These are phyloP conservation scores for Enteromius mattozi DNA, from an alignment of 2,797 vertebrate genomes.

Conservation along the genomic window DNA sequence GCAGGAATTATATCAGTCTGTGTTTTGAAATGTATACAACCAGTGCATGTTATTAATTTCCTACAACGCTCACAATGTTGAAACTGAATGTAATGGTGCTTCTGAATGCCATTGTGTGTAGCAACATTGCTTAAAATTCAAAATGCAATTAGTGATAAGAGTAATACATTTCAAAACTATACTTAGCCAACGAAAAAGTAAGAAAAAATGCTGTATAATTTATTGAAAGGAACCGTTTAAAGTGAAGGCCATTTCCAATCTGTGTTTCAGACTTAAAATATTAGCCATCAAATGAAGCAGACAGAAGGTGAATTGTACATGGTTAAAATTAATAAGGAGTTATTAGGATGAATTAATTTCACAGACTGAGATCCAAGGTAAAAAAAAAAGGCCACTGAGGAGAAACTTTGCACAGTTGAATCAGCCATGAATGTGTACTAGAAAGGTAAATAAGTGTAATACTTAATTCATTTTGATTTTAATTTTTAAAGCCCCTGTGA, in stretches of 20 bases:
- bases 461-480: not conserved
- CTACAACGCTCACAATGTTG: not conserved
- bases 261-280: not conserved
- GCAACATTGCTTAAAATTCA: not conserved
- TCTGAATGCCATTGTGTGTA: not conserved
- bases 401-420: not conserved
- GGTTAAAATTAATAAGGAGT: not conserved
- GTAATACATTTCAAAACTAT: not conserved
- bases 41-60: not conserved
- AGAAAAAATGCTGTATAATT: not conserved
- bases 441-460: not conserved
- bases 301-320: not conserved
- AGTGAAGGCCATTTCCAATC: not conserved
- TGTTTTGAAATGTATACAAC: not conserved
- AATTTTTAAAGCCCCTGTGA: not conserved
- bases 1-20: not conserved
- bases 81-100: not conserved
- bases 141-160: not conserved
- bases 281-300: not conserved
- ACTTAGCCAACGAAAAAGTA: not conserved
- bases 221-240: conserved; percentile 8
- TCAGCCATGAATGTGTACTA: not conserved
- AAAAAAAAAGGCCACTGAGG: not conserved
- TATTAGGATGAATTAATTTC: not conserved
- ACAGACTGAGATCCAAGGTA: not conserved